A percentile compares a stretch with the other conserved stretches of the same genome.
phyloP scores from a whole-genome alignment of 2,888 invertebrate species.

The Drosophila leonis region DNA sequence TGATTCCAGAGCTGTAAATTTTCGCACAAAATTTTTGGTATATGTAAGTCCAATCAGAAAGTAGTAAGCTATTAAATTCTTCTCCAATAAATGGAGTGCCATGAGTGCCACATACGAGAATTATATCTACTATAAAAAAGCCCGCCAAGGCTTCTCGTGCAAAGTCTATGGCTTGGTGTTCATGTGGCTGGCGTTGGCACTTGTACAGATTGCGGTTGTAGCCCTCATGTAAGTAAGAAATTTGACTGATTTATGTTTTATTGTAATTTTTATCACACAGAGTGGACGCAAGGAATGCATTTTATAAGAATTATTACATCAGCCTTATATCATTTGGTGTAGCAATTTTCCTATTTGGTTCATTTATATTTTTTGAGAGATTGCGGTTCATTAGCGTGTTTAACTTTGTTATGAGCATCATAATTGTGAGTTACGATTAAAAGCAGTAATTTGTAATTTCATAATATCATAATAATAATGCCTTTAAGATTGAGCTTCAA shows the following conservation, averaged over 20 bases:
- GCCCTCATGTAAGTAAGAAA: slow-evolving; percentile 38
- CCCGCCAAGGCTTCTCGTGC: slow-evolving; percentile 42
- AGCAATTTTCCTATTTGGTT: slow-evolving; percentile 21
- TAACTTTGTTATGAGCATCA: slow-evolving; percentile 24
- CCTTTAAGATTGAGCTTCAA: slow-evolving; percentile 56
- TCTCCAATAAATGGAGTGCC: slow-evolving; percentile 19
- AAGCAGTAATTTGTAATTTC: background rate
- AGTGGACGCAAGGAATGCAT: background rate
- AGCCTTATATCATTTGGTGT: slow-evolving; percentile 37
- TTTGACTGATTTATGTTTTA: too few species aligned
- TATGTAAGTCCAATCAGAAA: background rate
- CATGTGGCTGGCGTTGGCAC: slow-evolving; percentile 43
- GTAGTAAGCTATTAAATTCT: background rate
- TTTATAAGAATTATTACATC: slow-evolving; percentile 22
- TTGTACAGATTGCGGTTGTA: slow-evolving; percentile 48
- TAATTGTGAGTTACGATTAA: slow-evolving; percentile 50
- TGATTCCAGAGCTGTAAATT: background rate
- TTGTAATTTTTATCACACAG: slow-evolving; percentile 15
- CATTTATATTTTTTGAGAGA: slow-evolving; percentile 54
- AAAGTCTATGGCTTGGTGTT: slow-evolving; percentile 38
- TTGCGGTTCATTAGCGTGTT: slow-evolving; percentile 32
- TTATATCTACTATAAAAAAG: slow-evolving; percentile 23
- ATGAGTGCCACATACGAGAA: slow-evolving; percentile 35
- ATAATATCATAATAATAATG: too few species aligned
- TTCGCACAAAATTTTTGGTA: slow-evolving; percentile 8